phyloP scores from a whole-genome alignment of 1,140 invertebrate genomes.

The Polyergus mexicanus region DNA sequence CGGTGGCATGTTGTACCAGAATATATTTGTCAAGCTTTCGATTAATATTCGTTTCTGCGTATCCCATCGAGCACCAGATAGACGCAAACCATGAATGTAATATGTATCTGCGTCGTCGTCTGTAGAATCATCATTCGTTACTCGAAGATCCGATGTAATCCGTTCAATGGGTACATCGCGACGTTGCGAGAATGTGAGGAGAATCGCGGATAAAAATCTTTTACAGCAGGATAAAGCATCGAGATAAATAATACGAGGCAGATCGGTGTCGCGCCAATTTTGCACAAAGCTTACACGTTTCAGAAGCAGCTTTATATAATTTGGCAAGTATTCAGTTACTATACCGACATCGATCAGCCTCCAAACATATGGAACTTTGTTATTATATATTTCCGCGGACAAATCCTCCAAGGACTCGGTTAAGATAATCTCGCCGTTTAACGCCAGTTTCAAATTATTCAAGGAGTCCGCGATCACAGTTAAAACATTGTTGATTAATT shows the following conservation, averaged over 20 bases:
- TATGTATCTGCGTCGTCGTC: conserved; percentile 88
- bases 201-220: conserved; percentile 89
- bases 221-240: conserved; percentile 91
- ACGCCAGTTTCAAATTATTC: conserved; percentile 87
- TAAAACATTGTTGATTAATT: conserved; percentile 89
- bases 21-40: conserved; percentile 92
- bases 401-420: conserved; percentile 88
- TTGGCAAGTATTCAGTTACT: conserved; percentile 59
- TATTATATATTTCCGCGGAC: conserved; percentile 86
- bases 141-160: conserved; percentile 87
- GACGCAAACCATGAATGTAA: conserved; percentile 92
- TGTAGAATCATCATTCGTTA: conserved; percentile 68
- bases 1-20: conserved; percentile 92
- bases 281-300: conserved; percentile 79
- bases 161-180: conserved; percentile 88
- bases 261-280: conserved; percentile 88
- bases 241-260: conserved; percentile 89
- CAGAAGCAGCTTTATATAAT: conserved; percentile 77
- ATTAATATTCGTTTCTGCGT: conserved; percentile 86
- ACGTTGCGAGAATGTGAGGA: conserved; percentile 89
- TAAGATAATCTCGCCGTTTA: conserved; percentile 89
- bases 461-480: conserved; percentile 85
- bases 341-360: conserved; percentile 61
- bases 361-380: conserved; percentile 87
- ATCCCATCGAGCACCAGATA: conserved; percentile 95